Evolutionary conservation across 1,140 invertebrate genomes (phyloP).

Genomic region (Brachionus paranguensis): DNA sequence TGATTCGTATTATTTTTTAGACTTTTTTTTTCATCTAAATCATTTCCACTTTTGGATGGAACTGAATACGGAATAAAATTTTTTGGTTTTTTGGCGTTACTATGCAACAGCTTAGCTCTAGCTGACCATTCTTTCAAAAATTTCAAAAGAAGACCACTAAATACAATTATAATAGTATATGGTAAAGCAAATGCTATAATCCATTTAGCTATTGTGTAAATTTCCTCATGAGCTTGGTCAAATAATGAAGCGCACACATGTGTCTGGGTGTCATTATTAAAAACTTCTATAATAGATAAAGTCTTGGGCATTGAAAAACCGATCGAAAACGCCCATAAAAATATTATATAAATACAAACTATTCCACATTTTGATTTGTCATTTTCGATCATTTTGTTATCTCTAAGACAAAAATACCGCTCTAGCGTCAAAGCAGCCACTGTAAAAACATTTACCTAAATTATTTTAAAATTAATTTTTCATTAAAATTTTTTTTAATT

Average conservation of each 20-base stretch:
- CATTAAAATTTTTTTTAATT: background rate
- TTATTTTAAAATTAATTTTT: background rate
- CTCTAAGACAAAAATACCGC: constrained; percentile 20
- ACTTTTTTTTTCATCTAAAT: background rate
- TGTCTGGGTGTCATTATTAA: background rate
- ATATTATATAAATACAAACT: constrained; percentile 17
- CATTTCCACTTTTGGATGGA: background rate
- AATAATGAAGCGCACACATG: background rate
- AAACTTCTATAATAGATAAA: constrained; percentile 10
- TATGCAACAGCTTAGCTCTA: background rate
- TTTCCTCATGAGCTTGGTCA: constrained; percentile 26
- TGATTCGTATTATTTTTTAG: background rate
- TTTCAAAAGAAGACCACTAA: constrained; percentile 5
- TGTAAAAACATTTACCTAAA: constrained; percentile 37
- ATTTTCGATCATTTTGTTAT: constrained; percentile 33
- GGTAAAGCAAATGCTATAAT: constrained; percentile 32
- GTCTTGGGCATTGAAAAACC: constrained; percentile 21
- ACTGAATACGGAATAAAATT: background rate
- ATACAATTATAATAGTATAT: constrained; percentile 28
- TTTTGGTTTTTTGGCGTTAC: background rate
- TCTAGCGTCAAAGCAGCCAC: constrained; percentile 4
- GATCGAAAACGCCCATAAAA: constrained; percentile 17
- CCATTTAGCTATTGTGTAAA: constrained; percentile 24
- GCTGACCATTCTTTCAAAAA: constrained; percentile 37
- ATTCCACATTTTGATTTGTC: background rate